A percentile compares a stretch with the other conserved stretches of the same genome.
phyloP scores from a whole-genome alignment of 92 coral and sea anemone genomes.

The Porites lobata region DNA sequence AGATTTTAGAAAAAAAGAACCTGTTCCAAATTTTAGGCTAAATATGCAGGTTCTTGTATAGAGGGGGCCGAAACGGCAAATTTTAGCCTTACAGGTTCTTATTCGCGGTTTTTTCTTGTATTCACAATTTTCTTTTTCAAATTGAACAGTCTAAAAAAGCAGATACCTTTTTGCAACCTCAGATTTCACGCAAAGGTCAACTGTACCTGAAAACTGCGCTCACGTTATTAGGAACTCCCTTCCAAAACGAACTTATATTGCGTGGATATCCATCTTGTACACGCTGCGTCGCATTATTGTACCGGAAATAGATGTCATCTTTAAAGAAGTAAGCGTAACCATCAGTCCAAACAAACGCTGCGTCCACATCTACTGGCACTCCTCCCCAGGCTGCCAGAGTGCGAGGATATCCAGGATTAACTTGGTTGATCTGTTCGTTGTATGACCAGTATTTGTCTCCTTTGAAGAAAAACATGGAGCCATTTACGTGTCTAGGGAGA shows the following conservation, averaged over 20 bases:
- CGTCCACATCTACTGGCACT: slow-evolving; percentile 69
- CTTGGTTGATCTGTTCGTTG: slow-evolving; percentile 68
- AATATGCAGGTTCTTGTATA: too few species aligned
- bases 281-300: slow-evolving; percentile 55
- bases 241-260: slow-evolving; percentile 70
- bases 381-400: slow-evolving; percentile 59
- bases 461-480: slow-evolving; percentile 79
- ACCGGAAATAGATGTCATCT: slow-evolving; percentile 78
- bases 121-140: too few species aligned
- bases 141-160: too few species aligned
- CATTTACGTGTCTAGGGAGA: slow-evolving; percentile 68
- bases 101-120: too few species aligned
- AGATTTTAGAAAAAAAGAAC: too few species aligned
- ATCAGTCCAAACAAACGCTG: slow-evolving; percentile 87
- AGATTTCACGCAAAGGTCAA: not conserved
- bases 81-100: too few species aligned
- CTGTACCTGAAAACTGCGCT: slow-evolving; percentile 90
- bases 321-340: slow-evolving; percentile 81
- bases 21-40: too few species aligned
- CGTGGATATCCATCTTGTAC: slow-evolving; percentile 80
- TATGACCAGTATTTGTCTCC: slow-evolving; percentile 83
- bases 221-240: slow-evolving; percentile 76
- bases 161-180: too few species aligned
- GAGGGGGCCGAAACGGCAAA: too few species aligned
- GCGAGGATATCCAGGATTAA: slow-evolving; percentile 82